Percentiles rank a stretch among this genome's conserved stretches.
Evolutionary conservation across 2,113 vertebrate genomes (phyloP).

Genomic region (Pachypanchax playfairii): DNA sequence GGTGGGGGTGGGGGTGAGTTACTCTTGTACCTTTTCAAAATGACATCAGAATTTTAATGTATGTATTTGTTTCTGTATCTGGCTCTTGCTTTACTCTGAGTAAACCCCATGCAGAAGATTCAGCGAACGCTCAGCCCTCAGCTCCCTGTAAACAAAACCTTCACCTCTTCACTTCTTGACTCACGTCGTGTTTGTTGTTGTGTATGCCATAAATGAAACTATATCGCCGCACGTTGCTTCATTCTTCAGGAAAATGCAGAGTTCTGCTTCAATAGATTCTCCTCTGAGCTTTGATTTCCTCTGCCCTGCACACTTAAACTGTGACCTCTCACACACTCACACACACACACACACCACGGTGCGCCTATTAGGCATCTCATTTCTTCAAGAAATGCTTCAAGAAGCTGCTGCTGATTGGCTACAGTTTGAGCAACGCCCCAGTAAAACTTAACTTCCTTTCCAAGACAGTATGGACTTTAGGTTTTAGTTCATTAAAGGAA

Average conservation of each 20-base stretch:
- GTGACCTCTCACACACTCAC: constrained; percentile 16
- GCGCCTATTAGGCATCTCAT: constrained; percentile 21
- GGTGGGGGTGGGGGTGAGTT: constrained; percentile 16
- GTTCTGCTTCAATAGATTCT: constrained; percentile 32
- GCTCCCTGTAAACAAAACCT: constrained; percentile 35
- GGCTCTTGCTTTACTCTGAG: constrained; percentile 26
- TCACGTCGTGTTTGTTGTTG: constrained; percentile 30
- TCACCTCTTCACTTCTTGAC: constrained; percentile 15
- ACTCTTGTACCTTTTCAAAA: constrained; percentile 62
- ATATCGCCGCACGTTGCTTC: neutral
- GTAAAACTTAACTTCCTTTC: constrained; percentile 49
- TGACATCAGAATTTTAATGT: constrained; percentile 48
- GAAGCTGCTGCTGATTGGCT: constrained; percentile 60
- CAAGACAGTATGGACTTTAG: constrained; percentile 9
- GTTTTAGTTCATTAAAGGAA: constrained; percentile 39
- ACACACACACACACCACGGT: constrained; percentile 12
- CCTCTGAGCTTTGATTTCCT: constrained; percentile 45
- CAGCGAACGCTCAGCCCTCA: constrained; percentile 26
- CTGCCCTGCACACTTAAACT: constrained; percentile 36
- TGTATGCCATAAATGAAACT: constrained; percentile 18
- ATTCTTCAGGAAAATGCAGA: constrained; percentile 15
- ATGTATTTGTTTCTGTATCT: constrained; percentile 32
- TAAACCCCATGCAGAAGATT: constrained; percentile 33
- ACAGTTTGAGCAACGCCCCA: constrained; percentile 44
- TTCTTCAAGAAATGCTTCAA: constrained; percentile 40